A percentile compares a stretch with the other conserved stretches of the same genome.
Evolutionary conservation across 2,113 vertebrate species (phyloP).

Genomic region (Stigmatopora argus): DNA sequence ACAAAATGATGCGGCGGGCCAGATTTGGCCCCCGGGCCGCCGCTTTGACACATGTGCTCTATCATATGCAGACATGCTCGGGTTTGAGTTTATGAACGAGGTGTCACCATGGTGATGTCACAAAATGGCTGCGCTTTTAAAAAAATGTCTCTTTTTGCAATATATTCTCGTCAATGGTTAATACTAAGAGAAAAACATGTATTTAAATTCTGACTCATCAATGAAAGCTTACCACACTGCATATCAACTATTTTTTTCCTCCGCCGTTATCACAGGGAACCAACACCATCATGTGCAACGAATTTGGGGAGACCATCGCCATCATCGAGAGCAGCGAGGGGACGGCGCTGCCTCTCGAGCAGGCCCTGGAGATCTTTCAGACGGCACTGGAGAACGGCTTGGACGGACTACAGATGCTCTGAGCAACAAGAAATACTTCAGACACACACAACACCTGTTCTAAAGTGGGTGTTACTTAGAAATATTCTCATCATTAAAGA

Average conservation of each 20-base stretch:
- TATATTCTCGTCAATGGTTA: no score
- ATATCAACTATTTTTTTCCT: background rate
- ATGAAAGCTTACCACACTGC: background rate
- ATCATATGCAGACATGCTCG: no score
- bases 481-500: no score
- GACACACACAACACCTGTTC: background rate
- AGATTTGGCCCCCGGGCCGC: no score
- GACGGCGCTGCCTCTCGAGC: conserved; percentile 70
- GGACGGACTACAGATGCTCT: conserved; percentile 68
- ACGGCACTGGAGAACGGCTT: conserved; percentile 76
- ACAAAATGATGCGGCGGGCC: no score
- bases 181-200: background rate
- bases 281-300: conserved; percentile 83
- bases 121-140: no score
- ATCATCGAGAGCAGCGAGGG: conserved; percentile 84
- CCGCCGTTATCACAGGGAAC: conserved; percentile 54
- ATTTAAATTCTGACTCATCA: background rate
- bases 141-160: no score
- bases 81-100: no score
- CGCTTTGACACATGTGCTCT: no score
- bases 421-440: conserved; percentile 17
- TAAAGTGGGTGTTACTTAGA: background rate
- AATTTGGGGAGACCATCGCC: conserved; percentile 85
- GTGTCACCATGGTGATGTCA: no score
- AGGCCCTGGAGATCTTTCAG: conserved; percentile 78